A percentile compares a stretch with the other conserved stretches of the same genome.
Conservation (phyloP, 2,888 invertebrate genomes). For the Uloborus plumipes region DNA sequence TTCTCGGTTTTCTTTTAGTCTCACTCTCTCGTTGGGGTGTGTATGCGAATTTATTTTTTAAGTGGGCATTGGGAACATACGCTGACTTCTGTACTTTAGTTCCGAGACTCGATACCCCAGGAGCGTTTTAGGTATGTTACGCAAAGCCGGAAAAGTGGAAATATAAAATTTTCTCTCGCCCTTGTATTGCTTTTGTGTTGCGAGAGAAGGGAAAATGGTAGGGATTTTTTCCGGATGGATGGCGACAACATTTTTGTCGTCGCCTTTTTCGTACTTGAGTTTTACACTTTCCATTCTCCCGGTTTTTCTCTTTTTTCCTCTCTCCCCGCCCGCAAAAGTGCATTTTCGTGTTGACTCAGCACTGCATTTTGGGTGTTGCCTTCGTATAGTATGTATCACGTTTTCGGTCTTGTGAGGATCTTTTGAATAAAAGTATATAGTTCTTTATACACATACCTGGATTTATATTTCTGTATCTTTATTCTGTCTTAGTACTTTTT, state of each 20-base stretch:
- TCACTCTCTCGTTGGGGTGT: conserved; percentile 4
- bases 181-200: conserved; percentile 7
- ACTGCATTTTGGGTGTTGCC: conserved; percentile 10
- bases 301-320: too few species aligned
- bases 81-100: conserved; percentile 5
- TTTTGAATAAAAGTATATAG: too few species aligned
- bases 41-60: conserved; percentile 33
- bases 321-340: conserved; percentile 18
- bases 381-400: too few species aligned
- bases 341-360: conserved; percentile 48
- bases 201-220: background rate
- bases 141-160: conserved; percentile 6
- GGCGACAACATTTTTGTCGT: conserved; percentile 26
- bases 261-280: conserved; percentile 10
- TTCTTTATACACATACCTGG: too few species aligned
- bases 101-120: conserved; percentile 35
- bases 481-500: too few species aligned
- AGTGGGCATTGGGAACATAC: conserved; percentile 19
- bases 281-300: conserved; percentile 2
- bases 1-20: background rate
- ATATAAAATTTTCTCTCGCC: conserved; percentile 30
- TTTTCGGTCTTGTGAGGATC: too few species aligned
- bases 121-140: conserved; percentile 4
- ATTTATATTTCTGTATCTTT: too few species aligned
- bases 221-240: conserved; percentile 19